phyloP scores from a whole-genome alignment of 2,797 vertebrate genomes.

The Anguilla pacifica region DNA sequence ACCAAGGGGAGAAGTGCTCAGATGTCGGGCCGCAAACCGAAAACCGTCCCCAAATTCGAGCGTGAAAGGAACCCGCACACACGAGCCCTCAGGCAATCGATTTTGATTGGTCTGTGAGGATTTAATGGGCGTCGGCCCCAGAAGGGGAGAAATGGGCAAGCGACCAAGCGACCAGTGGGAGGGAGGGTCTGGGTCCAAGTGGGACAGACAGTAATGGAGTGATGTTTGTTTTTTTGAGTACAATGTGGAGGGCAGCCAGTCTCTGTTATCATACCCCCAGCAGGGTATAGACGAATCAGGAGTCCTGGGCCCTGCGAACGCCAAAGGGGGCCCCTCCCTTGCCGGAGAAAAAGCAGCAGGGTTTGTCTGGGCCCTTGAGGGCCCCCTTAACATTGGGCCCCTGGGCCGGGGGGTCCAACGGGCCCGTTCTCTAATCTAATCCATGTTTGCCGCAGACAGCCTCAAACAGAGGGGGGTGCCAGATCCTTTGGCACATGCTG shows the following conservation, averaged over 20 bases:
- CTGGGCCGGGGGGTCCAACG: too few relatives aligned
- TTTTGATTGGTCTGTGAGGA: not conserved
- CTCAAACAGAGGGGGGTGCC: not conserved
- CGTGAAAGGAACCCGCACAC: not conserved
- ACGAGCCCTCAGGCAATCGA: not conserved
- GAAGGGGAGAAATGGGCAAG: not conserved
- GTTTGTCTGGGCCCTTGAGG: too few relatives aligned
- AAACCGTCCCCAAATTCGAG: not conserved
- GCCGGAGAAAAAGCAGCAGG: too few relatives aligned
- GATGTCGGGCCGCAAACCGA: not conserved
- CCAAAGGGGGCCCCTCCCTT: too few relatives aligned
- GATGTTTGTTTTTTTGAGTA: not conserved
- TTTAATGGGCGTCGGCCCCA: not conserved
- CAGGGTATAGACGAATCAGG: not conserved
- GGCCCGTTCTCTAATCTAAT: too few relatives aligned
- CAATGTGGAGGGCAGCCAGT: not conserved
- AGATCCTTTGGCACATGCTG: not conserved
- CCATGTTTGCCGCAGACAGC: too few relatives aligned
- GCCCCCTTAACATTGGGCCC: too few relatives aligned
- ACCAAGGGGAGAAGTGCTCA: not conserved
- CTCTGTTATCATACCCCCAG: not conserved
- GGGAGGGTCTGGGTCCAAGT: not conserved
- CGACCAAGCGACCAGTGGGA: not conserved
- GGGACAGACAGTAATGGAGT: not conserved
- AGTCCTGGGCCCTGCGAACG: too few relatives aligned